These are phyloP conservation scores for Bettongia penicillata DNA, from an alignment of 2,113 vertebrate genomes.

Conservation along the genomic window DNA sequence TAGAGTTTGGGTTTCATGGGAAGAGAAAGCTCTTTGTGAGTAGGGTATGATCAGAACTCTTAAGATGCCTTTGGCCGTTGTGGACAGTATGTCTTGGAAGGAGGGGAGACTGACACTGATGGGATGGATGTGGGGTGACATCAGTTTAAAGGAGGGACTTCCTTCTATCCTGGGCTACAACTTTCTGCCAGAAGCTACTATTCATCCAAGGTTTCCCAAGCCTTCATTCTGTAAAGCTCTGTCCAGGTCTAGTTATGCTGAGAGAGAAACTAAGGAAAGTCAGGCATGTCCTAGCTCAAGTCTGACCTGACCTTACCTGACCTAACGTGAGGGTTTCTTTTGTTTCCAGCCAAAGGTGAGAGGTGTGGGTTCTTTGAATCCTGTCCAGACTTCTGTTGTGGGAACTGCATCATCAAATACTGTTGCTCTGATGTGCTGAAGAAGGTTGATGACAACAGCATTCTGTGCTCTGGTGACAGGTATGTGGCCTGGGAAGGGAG, in stretches of 20 bases:
- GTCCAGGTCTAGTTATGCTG: neutral
- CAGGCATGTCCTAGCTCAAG: neutral
- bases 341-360: slow-evolving; percentile 66
- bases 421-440: slow-evolving; percentile 68
- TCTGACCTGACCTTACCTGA: neutral
- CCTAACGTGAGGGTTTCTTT: slow-evolving; percentile 20
- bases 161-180: neutral
- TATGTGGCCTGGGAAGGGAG: slow-evolving; percentile 14
- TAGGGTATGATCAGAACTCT: neutral
- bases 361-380: slow-evolving; percentile 38
- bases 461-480: slow-evolving; percentile 34
- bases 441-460: slow-evolving; percentile 54
- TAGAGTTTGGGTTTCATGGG: neutral
- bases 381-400: slow-evolving; percentile 80
- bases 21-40: neutral
- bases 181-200: neutral
- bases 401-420: slow-evolving; percentile 41
- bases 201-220: neutral
- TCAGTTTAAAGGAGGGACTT: neutral
- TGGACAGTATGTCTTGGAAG: neutral
- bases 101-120: neutral
- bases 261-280: neutral
- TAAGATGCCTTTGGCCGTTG: neutral
- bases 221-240: neutral
- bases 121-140: neutral